Evolutionary conservation across 2,797 vertebrate genomes (phyloP), one percentile per base, ranked within the genome.

Genomic region (Bovichtus variegatus): DNA sequence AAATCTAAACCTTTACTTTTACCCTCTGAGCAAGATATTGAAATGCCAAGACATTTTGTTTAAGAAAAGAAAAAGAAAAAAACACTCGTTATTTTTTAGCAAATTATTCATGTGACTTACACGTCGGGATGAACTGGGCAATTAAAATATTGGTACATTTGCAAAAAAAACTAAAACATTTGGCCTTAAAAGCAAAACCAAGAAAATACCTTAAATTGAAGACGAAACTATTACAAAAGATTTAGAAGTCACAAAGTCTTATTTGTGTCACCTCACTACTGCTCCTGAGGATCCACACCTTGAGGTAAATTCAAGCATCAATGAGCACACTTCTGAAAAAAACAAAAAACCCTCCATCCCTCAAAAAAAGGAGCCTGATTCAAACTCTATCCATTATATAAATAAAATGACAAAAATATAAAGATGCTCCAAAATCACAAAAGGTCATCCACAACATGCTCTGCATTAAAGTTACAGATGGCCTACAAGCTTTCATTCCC

Each of bases 351-450:
- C 12, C 16, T 27, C 36, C 60, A 51, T 41, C 29, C 47, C 10
- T 58, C 63, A 68, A 47, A 77, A 68, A 53, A 13, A n/a, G n/a
- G 29, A 70, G 50, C 41, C n/a, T 0, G 12, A 50, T 69, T 53
- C 34, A 69, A 65, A 73, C 46, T 65, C 51, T 23, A 25, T 34
- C 49, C 11, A 29, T 66, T 21, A 9, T 41, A 81, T 79, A 87
- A 87, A 87, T 83, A 83, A 65, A 46, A 72, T 15, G 47, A 76
- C 31, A 80, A 61, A 74, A 74, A 74, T 58, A 71, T 51, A 76
- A 47, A 76, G 60, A 82, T 67, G 80, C 67, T 79, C 57, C 64
- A 73, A 73, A 78, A 66, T 72, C 50, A 50, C 25, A 36, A 62
- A 54, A 46, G 44, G 40, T 59, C 50, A 49, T 65, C 75, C 70